A percentile compares a stretch with the other conserved stretches of the same genome.
phyloP scores from a whole-genome alignment of 2,797 vertebrate genomes.

The Apodemus agrarius region DNA sequence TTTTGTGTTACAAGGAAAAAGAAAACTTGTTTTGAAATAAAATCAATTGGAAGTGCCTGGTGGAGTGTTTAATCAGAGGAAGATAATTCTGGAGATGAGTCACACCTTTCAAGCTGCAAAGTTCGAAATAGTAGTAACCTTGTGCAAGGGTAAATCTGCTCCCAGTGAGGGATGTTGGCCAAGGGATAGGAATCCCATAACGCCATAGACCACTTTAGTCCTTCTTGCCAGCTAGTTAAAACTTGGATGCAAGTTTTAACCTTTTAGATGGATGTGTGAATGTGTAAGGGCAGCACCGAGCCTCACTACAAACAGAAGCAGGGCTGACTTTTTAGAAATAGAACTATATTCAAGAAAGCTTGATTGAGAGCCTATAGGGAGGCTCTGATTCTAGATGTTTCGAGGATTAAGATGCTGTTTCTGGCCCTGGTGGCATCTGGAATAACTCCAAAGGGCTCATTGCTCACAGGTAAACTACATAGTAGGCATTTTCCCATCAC shows the following conservation, averaged over 20 bases:
- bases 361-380: not conserved
- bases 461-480: not conserved
- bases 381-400: not conserved
- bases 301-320: not conserved
- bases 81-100: conserved; percentile 26
- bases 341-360: not conserved
- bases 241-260: not conserved
- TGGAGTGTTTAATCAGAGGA: conserved; percentile 48
- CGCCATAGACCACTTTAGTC: not conserved
- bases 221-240: not conserved
- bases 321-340: not conserved
- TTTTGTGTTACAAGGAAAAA: conserved; percentile 55
- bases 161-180: not conserved
- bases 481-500: not conserved
- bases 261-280: not conserved
- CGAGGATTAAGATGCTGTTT: not conserved
- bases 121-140: not conserved
- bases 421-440: not conserved
- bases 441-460: not conserved
- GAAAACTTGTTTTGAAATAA: conserved; percentile 61
- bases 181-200: not conserved
- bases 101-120: not conserved
- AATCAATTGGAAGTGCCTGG: conserved; percentile 51
- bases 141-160: not conserved
- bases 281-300: not conserved